Conservation (phyloP, 2,888 invertebrate species). For the Sarcophaga caerulescens region DNA sequence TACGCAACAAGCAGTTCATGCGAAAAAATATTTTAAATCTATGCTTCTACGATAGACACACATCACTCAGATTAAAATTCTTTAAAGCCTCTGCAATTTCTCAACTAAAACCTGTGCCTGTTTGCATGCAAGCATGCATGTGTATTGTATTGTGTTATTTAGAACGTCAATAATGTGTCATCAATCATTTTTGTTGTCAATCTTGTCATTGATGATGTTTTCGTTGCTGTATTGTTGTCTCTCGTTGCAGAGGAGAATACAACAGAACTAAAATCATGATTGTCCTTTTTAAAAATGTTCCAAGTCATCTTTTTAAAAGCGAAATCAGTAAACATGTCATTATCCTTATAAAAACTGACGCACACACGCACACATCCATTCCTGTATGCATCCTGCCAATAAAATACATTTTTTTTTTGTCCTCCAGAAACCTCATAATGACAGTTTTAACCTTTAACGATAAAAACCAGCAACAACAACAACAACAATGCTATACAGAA, state of each 20-base stretch:
- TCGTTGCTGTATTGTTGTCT: conserved; percentile 44
- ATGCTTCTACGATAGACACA: too few relatives aligned
- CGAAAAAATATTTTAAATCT: too few relatives aligned
- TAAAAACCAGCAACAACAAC: conserved; percentile 59
- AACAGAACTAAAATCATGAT: conserved; percentile 54
- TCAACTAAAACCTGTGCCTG: conserved; percentile 20
- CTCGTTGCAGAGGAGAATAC: conserved; percentile 49
- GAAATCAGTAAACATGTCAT: conserved; percentile 77
- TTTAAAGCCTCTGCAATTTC: conserved; percentile 41
- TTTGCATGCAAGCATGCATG: conserved; percentile 25
- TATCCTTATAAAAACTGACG: conserved; percentile 68
- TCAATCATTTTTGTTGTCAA: conserved; percentile 75
- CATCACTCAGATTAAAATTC: conserved; percentile 6
- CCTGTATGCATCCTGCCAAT: background rate
- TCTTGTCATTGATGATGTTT: conserved; percentile 16
- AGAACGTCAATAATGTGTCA: conserved; percentile 77
- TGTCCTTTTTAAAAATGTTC: conserved; percentile 63
- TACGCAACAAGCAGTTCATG: too few relatives aligned
- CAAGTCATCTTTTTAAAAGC: conserved; percentile 64
- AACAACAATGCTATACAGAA: conserved; percentile 34
- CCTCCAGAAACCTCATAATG: conserved; percentile 55
- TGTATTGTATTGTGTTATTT: conserved; percentile 49
- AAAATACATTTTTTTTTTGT: conserved; percentile 7
- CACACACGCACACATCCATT: conserved; percentile 1
- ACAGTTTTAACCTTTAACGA: conserved; percentile 62